These are phyloP conservation scores for Ailurus styani DNA, from an alignment of 2,113 vertebrate species.

Conservation along the genomic window DNA sequence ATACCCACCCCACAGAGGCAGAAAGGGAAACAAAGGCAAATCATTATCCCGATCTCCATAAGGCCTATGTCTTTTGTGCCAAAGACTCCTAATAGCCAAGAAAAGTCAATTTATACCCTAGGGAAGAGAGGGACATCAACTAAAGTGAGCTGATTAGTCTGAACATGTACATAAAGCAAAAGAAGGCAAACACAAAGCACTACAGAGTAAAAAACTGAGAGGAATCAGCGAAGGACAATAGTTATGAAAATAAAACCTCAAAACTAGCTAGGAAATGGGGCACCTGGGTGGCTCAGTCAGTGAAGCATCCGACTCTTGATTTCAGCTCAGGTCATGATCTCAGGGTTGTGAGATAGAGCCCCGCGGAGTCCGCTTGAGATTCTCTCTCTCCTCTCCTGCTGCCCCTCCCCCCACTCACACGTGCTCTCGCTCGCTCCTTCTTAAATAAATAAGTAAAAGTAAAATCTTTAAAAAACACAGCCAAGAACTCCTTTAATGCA, in stretches of 20 bases:
- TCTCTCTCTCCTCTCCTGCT: too few species aligned
- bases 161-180: background rate
- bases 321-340: too few species aligned
- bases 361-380: too few species aligned
- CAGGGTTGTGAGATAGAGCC: too few species aligned
- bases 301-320: background rate
- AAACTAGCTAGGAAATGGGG: background rate
- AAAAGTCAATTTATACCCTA: background rate
- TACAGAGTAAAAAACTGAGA: background rate
- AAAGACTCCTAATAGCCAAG: background rate
- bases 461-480: background rate
- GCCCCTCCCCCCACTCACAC: too few species aligned
- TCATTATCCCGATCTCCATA: background rate
- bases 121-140: background rate
- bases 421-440: too few species aligned
- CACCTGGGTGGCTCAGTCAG: background rate
- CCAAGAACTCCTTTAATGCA: background rate
- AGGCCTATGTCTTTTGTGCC: background rate
- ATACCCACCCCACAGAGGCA: background rate
- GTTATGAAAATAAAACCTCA: background rate
- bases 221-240: background rate
- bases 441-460: background rate
- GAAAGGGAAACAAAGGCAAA: background rate
- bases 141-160: background rate
- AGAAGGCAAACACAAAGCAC: background rate